Percentiles rank a stretch among this genome's conserved stretches.
Conservation (phyloP, 2,888 invertebrate species). For the Leptopterna dolabrata region DNA sequence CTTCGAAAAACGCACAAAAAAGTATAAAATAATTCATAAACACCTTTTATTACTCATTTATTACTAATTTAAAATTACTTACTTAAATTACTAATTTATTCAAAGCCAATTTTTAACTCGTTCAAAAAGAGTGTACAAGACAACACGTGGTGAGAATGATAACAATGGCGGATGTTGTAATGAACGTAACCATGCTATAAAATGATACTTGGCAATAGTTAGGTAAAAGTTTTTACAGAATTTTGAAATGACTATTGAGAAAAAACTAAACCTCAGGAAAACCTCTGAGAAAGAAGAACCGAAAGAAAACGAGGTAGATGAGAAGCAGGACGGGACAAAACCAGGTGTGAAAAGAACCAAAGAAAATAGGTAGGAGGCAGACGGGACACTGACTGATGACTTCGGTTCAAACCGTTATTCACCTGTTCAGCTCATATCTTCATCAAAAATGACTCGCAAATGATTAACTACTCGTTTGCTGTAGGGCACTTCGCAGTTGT, state of each 20-base stretch:
- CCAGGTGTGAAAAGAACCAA: not conserved
- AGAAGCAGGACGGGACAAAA: not conserved
- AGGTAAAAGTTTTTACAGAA: not conserved
- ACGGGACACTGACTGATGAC: constrained; percentile 33
- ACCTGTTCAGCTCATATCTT: no score
- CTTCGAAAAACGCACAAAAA: no score
- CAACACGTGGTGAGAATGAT: constrained; percentile 4
- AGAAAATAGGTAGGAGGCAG: not conserved
- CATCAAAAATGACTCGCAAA: no score
- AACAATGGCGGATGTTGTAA: not conserved
- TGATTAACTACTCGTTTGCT: no score
- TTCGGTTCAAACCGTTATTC: constrained; percentile 13
- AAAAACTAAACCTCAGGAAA: not conserved
- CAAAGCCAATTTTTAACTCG: no score
- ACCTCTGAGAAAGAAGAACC: not conserved
- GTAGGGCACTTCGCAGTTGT: no score
- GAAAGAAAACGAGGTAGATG: not conserved
- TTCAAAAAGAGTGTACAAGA: constrained; percentile 19
- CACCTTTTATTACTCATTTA: no score
- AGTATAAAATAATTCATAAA: no score
- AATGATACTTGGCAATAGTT: not conserved
- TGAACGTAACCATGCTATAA: not conserved
- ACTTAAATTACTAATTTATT: no score
- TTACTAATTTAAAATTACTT: no score
- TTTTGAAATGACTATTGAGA: not conserved